Base-by-base conservation (phyloP, 2,888 invertebrate genomes). In the Drosophila paranaensis region DNA sequence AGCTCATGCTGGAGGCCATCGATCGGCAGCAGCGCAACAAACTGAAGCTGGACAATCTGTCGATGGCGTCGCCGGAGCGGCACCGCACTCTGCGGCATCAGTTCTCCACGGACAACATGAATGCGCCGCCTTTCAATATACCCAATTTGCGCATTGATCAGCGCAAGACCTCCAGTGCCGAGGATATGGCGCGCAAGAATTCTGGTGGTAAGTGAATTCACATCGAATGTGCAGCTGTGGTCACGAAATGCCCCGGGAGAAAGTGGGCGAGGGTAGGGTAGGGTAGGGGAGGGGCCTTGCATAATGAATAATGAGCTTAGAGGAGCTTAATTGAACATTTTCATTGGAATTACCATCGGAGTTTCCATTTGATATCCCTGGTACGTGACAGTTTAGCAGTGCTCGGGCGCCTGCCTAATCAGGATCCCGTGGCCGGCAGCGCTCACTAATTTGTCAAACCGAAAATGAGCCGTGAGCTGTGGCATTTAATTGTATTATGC, bases 1-100 rank as follows among this genome's bases (percentile, higher is more conserved):
- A 98, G 91, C 97, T 98, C 87, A 98, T 99, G 98, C 93, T 99
- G 89, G 96, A 96, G 89, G 96, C 95, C 90, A 97, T 98, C 77
- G 97, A 97, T 92, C 95, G 96, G 80, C 96, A 97, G 90, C 97
- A 98, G 91, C 95, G 97, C 56, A 96, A 97, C 93, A 97, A 97
- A 93, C 94, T 98, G 92, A 97, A 97, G 93, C 92, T 97, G 90
- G 98, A 98, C 91, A 96, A 96, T 92, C 93, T 96, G 71, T 95
- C 96, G 45, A 93, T 96, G 86, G 95, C 95, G 55, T 96, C 96
- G 88, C 96, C 96, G 0, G 97, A 97, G 77, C 94, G 96, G 37
- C 95, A 96, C 91, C 94, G 97, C 30, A 94, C 95, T 0, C 93
- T 97, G 58, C 94, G 97, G 33, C 97, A 97, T 92, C 97, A 97